A percentile compares a stretch with the other conserved stretches of the same genome.
Conservation (phyloP, 2,113 vertebrate genomes). For the Aleadryas rufinucha region DNA sequence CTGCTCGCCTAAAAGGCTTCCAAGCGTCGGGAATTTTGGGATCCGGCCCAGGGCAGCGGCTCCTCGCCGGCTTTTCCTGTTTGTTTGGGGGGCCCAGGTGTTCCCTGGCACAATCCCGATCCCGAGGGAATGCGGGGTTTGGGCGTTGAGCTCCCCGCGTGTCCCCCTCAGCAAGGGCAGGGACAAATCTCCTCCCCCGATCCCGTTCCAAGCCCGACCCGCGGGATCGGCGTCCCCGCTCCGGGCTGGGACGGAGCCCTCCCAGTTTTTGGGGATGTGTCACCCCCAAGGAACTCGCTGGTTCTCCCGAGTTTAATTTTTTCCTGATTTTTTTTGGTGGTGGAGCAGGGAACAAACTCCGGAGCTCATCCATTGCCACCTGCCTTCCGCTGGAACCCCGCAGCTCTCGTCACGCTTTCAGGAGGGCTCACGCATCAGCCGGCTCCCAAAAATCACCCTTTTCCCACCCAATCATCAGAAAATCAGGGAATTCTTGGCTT, state of each 20-base stretch:
- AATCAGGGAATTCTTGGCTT: not conserved
- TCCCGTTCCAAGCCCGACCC: not conserved
- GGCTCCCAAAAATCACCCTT: not conserved
- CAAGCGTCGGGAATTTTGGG: not conserved
- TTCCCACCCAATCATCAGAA: not conserved
- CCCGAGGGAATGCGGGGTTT: not conserved
- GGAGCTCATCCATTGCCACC: too few species aligned
- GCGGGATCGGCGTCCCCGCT: not conserved
- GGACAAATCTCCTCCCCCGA: not conserved
- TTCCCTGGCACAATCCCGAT: not conserved
- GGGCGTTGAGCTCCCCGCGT: not conserved
- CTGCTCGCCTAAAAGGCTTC: not conserved
- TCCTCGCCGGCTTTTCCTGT: not conserved
- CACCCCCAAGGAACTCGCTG: not conserved
- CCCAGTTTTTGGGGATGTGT: not conserved
- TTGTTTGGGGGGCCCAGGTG: not conserved
- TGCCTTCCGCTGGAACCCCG: not conserved
- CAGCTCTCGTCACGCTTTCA: not conserved
- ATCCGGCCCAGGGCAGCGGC: not conserved
- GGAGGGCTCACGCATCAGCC: too few species aligned
- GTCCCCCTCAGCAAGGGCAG: not conserved
- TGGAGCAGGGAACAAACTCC: too few species aligned
- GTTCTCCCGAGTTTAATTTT: not conserved
- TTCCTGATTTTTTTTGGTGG: not conserved
- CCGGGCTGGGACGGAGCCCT: not conserved